Base-by-base conservation (phyloP, 2,888 invertebrate species). In the Nesidiocoris tenuis region DNA sequence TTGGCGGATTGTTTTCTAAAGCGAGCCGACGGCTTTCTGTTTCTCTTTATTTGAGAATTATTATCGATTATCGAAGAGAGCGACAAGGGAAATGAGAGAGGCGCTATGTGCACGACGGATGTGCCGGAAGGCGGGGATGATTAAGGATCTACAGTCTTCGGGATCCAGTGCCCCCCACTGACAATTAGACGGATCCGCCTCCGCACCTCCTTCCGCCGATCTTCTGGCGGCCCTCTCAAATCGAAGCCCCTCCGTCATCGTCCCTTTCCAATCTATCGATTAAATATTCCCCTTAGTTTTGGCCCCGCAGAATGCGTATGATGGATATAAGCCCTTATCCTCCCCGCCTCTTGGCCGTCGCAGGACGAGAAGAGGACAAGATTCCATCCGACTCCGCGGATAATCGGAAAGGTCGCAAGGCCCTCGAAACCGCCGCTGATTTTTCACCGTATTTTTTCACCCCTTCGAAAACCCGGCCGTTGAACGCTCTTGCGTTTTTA, bases 171-270 rank as follows among this genome's bases (percentile, higher is more conserved):
- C 71, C 63, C 70, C 71, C 76, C 76, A 77, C 85, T 84, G 84
- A 85, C 85, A 85, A 85, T 85, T 84, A 84, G 84, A 85, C 84
- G 84, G 84, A 84, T 85, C 83, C 84, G 82, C 83, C 82, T 82
- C 83, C 82, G n/a, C 9, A 22, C n/a, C 54, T 12, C 25, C 24
- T 61, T 54, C 70, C 21, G 23, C 25, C 59, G 24, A 57, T 17
- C 18, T 18, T 59, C 18, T 59, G n/a, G 18, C 18, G 5, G 17
- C 59, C 18, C 59, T 59, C 59, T 59, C 59, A n/a, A 59, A 59
- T 59, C 70, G 55, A 70, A 61, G 57, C 64, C 78, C 71, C 76
- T 70, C 77, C 39, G 39, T 39, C 71, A 59, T 80, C 80, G 78
- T 76, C 79, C 67, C 65, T 78, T 76, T 78, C 79, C 79, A 71